Evolutionary conservation across 1,140 invertebrate species (phyloP).

Genomic region (Meloidogyne floridensis): DNA sequence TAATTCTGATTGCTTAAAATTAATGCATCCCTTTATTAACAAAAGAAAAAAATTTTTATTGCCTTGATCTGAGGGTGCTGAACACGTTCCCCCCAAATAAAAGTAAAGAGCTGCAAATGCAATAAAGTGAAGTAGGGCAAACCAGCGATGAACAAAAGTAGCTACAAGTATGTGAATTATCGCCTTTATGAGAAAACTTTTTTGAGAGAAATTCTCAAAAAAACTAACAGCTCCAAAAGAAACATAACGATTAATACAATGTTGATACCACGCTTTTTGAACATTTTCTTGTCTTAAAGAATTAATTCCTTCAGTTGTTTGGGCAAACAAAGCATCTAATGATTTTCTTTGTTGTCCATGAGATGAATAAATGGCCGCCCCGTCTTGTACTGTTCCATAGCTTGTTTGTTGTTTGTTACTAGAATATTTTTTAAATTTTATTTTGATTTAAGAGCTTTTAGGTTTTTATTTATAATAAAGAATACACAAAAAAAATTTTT

Average conservation of each 20-base stretch:
- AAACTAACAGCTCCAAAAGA: constrained; percentile 34
- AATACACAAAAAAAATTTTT: too few relatives aligned
- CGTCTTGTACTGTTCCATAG: constrained; percentile 53
- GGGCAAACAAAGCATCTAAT: constrained; percentile 76
- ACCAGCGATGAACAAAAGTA: constrained; percentile 88
- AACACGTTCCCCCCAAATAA: constrained; percentile 89
- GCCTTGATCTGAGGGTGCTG: constrained; percentile 84
- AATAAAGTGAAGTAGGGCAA: constrained; percentile 79
- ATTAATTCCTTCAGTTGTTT: constrained; percentile 15
- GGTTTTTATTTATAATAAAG: too few relatives aligned
- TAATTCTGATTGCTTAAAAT: too few relatives aligned
- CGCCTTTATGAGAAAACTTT: constrained; percentile 70
- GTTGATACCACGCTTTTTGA: constrained; percentile 35
- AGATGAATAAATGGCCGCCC: not conserved
- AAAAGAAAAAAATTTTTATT: constrained; percentile 59
- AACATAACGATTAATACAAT: constrained; percentile 58
- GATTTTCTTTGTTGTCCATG: constrained; percentile 77
- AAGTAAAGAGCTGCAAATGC: constrained; percentile 83
- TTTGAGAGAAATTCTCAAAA: not conserved
- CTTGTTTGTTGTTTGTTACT: constrained; percentile 33
- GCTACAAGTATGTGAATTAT: constrained; percentile 84
- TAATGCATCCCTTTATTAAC: too few relatives aligned
- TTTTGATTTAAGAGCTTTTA: not conserved
- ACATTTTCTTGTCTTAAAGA: constrained; percentile 71
- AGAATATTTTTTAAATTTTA: not conserved